Evolutionary conservation across 2,888 invertebrate species (phyloP), one percentile per base, ranked within the genome.

Genomic region (Drosophila nr. perissopoda): DNA sequence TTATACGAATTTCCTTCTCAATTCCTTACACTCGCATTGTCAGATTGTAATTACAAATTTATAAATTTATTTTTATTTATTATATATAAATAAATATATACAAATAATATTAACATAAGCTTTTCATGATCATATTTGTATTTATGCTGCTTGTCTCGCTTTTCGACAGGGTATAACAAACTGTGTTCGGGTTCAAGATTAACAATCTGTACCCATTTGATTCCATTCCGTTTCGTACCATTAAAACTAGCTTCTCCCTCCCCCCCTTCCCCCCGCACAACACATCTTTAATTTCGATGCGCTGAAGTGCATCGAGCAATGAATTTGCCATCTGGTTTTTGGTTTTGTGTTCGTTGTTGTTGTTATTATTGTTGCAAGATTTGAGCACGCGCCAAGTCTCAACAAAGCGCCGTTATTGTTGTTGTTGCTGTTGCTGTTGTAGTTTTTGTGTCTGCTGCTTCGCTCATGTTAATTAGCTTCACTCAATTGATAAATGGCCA

Each of bases 401-500:
- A 63, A 59, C 42, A 34, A 54, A 18, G 36, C 52, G 60, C 52
- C 42, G 56, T 58, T 73, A 29, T 27, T 64, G 58, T 40, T 73
- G 33, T 27, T 64, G 58, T 40, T 57, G 40, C 25, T 53, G 60
- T 16, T 54, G 40, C 25, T 53, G 57, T 34, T 49, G n/a, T 27
- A 5, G 27, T 25, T 40, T 25, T 25, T 67, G 51, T 59, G 45
- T 67, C 40, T 31, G 52, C 25, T 67, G 62, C 52, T 42, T 42
- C 38, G 73, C 29, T 69, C 62, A 80, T 76, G 76, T 66, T 77
- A 76, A 80, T 77, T 77, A 77, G 69, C 80, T 61, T 58, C 80
- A 64, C 80, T 76, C 80, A 75, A 65, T 80, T 79, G 76, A 79
- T 76, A 76, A 76, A 76, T 76, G 79, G 60, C 69, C 45, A 48